Percentiles rank a stretch among this genome's conserved stretches.
phyloP scores from a whole-genome alignment of 2,888 invertebrate species.

The Malachius bipustulatus region DNA sequence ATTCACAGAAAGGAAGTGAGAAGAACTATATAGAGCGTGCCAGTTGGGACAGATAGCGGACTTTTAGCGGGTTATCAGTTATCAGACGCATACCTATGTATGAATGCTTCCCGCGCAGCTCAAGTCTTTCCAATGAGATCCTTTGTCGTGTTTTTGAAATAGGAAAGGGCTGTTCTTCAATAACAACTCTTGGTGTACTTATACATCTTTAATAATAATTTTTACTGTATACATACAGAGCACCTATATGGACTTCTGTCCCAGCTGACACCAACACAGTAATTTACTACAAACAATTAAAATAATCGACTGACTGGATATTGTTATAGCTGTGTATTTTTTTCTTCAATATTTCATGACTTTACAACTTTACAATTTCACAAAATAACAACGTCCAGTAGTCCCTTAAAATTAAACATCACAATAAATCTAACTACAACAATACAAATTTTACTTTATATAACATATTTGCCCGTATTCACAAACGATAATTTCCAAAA shows the following conservation, averaged over 20 bases:
- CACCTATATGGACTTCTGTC: constrained; percentile 35
- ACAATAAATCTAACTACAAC: background rate
- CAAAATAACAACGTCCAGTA: no score
- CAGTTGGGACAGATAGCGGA: constrained; percentile 43
- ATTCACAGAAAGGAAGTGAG: no score
- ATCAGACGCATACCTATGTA: constrained; percentile 29
- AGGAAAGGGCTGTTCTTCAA: no score
- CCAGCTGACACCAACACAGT: constrained; percentile 37
- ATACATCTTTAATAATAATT: constrained; percentile 12
- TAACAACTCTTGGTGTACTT: background rate
- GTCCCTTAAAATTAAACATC: background rate
- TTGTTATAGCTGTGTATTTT: no score
- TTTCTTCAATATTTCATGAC: no score
- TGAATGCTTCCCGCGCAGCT: constrained; percentile 26
- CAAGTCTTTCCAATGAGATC: constrained; percentile 12
- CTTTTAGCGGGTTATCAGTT: no score
- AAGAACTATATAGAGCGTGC: constrained; percentile 37
- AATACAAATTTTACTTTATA: no score
- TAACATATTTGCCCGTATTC: no score
- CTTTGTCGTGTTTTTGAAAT: background rate
- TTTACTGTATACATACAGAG: constrained; percentile 25
- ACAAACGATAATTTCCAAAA: no score
- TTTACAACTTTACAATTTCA: no score
- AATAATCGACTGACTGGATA: no score
- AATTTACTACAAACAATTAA: background rate